Evolutionary conservation across 2,888 invertebrate genomes (phyloP).

Genomic region (Laspeyria flexula): DNA sequence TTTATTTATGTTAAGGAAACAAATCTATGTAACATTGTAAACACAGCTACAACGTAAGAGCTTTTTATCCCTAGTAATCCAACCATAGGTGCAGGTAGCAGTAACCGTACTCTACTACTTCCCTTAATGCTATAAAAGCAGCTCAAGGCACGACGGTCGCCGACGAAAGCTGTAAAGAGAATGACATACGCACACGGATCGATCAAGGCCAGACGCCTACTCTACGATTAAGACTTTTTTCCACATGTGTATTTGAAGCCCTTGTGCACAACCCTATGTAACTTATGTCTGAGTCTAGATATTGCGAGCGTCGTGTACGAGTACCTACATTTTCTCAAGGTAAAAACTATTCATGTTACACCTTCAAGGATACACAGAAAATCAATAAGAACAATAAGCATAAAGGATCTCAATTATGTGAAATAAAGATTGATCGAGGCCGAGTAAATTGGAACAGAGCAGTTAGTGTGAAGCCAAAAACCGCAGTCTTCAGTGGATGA

Average conservation of each 20-base stretch:
- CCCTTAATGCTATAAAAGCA: constrained; percentile 47
- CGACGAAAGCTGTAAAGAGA: constrained; percentile 57
- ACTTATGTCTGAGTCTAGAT: constrained; percentile 9
- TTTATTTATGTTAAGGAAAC: constrained; percentile 11
- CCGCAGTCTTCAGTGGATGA: constrained; percentile 63
- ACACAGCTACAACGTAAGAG: constrained; percentile 31
- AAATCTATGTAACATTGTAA: constrained; percentile 14
- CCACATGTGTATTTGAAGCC: constrained; percentile 29
- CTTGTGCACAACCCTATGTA: constrained; percentile 23
- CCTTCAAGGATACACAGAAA: constrained; percentile 51
- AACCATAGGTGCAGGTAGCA: constrained; percentile 28
- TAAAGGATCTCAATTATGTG: constrained; percentile 47
- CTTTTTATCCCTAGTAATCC: constrained; percentile 25
- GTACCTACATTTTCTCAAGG: constrained; percentile 36
- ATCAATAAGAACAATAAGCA: constrained; percentile 49
- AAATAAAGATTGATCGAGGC: constrained; percentile 50
- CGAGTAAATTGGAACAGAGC: constrained; percentile 54
- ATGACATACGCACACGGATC: constrained; percentile 72
- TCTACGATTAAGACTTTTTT: constrained; percentile 30
- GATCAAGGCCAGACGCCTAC: constrained; percentile 74
- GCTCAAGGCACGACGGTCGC: constrained; percentile 49
- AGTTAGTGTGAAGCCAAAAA: constrained; percentile 54
- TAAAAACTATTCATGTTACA: constrained; percentile 38
- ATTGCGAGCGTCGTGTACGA: constrained; percentile 15
- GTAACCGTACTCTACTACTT: constrained; percentile 24